Base-by-base conservation (phyloP, 2,888 invertebrate species). In the Mesorhabditis spiculigera region DNA sequence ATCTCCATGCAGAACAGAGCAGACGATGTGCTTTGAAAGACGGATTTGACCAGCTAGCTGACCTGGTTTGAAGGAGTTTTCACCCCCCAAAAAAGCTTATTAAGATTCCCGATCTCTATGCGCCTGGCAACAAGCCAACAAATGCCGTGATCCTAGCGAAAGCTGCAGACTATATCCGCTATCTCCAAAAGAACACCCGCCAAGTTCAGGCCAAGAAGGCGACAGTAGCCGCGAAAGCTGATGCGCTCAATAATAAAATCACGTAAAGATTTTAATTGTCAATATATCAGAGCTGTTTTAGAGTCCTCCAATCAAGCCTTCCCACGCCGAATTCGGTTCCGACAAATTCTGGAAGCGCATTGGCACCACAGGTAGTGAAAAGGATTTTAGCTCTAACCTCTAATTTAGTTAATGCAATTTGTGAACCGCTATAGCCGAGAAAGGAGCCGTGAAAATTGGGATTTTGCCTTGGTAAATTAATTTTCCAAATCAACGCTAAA, bases 1-100 rank as follows among this genome's bases (percentile, higher is more conserved):
- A 86, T 73, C 73, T 86, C 68, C 77, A 84, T 71, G 85, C 86
- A 5, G 86, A 86, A 70, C 86, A 86, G 70, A 84, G 81, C 71
- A 68, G 86, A 28, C 67, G 86, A 65, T 78, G 74, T 63, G 86
- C 86, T 0, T 69, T 86, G 67, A 86, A 86, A 69, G 86, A 86
- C 68, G 86, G 86, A 28, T 86, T 86, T 71, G 86, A 85, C 43
- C 79, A 81, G 73, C 71, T 86, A 63, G 81, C 81, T 74, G 77
- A 81, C 45, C 74, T 82, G 66, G 81, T 84, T 42, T 72, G 75
- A 69, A n/a, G 8, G n/a, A 50, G 3, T 13, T 50, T 50, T 43
- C 16, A 65, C 61, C 13, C 42, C 8, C 44, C 61, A 62, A 66
- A 43, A 16, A 10, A 68, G 16, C n/a, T 43, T 64, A 71, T 73